Base-by-base conservation (phyloP, 2,113 vertebrate genomes). In the Platycercus adscitus region DNA sequence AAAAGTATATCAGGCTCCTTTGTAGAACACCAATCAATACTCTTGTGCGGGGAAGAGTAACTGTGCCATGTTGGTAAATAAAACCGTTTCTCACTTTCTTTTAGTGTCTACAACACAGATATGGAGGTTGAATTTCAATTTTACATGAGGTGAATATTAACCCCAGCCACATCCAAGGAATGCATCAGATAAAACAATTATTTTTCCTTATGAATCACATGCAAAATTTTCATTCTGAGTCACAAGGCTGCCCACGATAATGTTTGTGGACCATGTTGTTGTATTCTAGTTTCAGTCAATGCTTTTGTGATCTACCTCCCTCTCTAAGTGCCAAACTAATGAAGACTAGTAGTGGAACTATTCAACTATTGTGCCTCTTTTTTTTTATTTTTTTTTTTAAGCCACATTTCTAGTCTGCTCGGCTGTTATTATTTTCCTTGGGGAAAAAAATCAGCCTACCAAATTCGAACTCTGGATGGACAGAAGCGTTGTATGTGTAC, bases 211-310 rank as follows among this genome's bases (percentile, higher is more conserved):
- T 95, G 88, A 96, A 91, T 91, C 89, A 95, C 84, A 90, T 13
- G 31, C 81, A 88, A 93, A 95, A 91, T 52, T 47, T 85, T 94
- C 77, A 92, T 56, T 89, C 95, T 93, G 94, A 94, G 47, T 95
- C 91, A 96, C 66, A 56, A 78, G 66, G 60, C 63, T 94, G 56
- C 89, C 81, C 72, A 94, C 79, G 65, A 56, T 81, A 33, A 37
- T 52, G 81, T 84, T 80, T 0, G 31, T 93, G 85, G 78, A 91
- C 82, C 91, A 70, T 64, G 39, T 79, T 82, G 35, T 86, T 44
- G 65, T 91, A 72, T 37, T 83, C 44, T 49, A 58, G 37, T 77
- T 95, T 88, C 81, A 82, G 65, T 39, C 70, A 85, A 69, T 43
- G 60, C 17, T 63, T n/a, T 87, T 78, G 25, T 53, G 52, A 80